A percentile compares a stretch with the other conserved stretches of the same genome.
Conservation (phyloP, 1,140 invertebrate species). For the Colletes latitarsis region DNA sequence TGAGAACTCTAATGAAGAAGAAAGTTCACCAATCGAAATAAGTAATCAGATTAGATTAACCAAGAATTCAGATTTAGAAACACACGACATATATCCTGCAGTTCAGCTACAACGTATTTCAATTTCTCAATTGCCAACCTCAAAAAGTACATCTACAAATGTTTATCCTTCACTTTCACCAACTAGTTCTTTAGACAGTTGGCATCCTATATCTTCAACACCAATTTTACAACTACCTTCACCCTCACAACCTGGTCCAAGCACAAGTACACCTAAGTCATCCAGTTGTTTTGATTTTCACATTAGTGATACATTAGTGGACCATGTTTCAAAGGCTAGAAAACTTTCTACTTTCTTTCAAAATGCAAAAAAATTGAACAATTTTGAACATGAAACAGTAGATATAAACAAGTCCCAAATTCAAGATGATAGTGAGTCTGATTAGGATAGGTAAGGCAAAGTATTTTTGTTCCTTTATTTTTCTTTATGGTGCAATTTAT, state of each 20-base stretch:
- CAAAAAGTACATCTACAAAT: not conserved
- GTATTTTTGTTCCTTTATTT: conserved; percentile 20
- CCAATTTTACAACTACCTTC: conserved; percentile 10
- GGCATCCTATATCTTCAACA: not conserved
- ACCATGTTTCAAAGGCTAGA: not conserved
- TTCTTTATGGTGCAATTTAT: conserved; percentile 15
- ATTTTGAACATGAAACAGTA: not conserved
- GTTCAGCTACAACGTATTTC: conserved; percentile 68
- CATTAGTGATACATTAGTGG: not conserved
- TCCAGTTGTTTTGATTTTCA: not conserved
- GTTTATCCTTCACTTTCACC: not conserved
- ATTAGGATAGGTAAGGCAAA: conserved; percentile 34
- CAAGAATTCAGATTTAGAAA: not conserved
- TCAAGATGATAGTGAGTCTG: conserved; percentile 41
- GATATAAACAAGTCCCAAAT: not conserved
- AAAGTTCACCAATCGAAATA: not conserved
- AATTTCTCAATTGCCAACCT: not conserved
- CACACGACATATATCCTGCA: conserved; percentile 33
- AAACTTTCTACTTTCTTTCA: conserved; percentile 11
- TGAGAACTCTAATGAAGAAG: conserved; percentile 11
- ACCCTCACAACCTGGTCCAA: conserved; percentile 46
- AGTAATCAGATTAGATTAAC: not conserved
- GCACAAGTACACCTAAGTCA: conserved; percentile 54
- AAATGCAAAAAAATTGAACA: not conserved
- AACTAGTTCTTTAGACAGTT: conserved; percentile 7